Base-by-base conservation (phyloP, 2,797 vertebrate genomes). In the Erethizon dorsatum region DNA sequence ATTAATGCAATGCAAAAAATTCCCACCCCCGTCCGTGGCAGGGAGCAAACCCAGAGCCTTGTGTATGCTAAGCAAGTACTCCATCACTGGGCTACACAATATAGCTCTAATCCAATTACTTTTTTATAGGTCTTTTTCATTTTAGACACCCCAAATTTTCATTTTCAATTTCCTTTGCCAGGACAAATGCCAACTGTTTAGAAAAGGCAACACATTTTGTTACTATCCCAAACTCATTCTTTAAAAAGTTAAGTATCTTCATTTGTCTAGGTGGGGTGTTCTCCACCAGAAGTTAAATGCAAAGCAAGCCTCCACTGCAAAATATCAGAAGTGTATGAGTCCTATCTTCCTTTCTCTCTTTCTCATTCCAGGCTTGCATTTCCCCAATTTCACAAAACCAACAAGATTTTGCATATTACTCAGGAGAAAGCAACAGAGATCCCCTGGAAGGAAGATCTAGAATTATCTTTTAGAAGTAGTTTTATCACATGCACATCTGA, bases 381-480 rank as follows among this genome's bases (percentile, higher is more conserved):
- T 87, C 47, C 71, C 71, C 54, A 18, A 28, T 2, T 15, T 75
- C 20, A 69, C 17, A 13, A 79, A 71, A 26, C 10, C 80, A 83
- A 50, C 31, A n/a, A 6, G 5, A 24, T 37, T 67, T 31, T 47
- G 12, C 47, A 41, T 37, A 56, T 37, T 22, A 26, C 52, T 77
- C 24, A 67, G 4, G 20, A 50, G n/a, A 17, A 78, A 89, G 31
- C 5, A 65, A 28, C 57, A 89, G 17, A 80, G n/a, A 59, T 11
- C 9, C 9, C 20, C 20, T 47, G 11, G 18, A 20, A 65, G 47
- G n/a, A 71, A 90, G 33, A 83, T 17, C 10, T 10, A 6, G 22
- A 77, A 83, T 33, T 90, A 52, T 31, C 47, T 73, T 80, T 77
- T 15, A 88, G 65, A 92, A 96, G 87, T 2, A 71, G 28, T 61